Conservation (phyloP, 2,888 invertebrate genomes). For the Lymantria dispar region DNA sequence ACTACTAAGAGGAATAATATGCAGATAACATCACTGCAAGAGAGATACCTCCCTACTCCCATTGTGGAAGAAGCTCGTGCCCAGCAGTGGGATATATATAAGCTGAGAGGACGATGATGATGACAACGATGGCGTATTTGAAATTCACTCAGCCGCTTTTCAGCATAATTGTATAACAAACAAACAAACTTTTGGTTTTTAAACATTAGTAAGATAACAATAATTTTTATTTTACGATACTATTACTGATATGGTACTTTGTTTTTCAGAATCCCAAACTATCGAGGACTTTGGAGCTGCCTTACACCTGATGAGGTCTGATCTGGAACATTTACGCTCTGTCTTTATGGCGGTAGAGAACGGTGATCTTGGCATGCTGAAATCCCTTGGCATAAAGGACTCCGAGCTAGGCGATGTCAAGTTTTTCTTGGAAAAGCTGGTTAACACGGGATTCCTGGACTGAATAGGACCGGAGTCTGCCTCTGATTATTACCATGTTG, state of each 20-base stretch:
- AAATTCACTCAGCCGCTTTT: no score
- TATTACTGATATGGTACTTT: background rate
- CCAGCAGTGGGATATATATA: no score
- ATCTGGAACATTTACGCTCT: conserved; percentile 95
- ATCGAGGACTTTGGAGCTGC: conserved; percentile 97
- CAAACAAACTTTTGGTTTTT: no score
- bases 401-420: conserved; percentile 97
- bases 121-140: no score
- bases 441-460: conserved; percentile 97
- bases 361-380: conserved; percentile 96
- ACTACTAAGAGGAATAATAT: no score
- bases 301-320: conserved; percentile 91
- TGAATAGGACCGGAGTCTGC: conserved; percentile 90
- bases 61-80: no score
- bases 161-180: no score
- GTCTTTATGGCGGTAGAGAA: conserved; percentile 98
- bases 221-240: no score
- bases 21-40: no score
- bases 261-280: conserved; percentile 92
- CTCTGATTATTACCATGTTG: conserved; percentile 87
- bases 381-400: conserved; percentile 96
- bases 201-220: no score
- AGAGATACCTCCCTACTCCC: no score
- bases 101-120: no score
- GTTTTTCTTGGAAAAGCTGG: conserved; percentile 97